These are phyloP conservation scores for Trichonephila inaurata DNA, from an alignment of 1,140 invertebrate species.

Conservation along the genomic window DNA sequence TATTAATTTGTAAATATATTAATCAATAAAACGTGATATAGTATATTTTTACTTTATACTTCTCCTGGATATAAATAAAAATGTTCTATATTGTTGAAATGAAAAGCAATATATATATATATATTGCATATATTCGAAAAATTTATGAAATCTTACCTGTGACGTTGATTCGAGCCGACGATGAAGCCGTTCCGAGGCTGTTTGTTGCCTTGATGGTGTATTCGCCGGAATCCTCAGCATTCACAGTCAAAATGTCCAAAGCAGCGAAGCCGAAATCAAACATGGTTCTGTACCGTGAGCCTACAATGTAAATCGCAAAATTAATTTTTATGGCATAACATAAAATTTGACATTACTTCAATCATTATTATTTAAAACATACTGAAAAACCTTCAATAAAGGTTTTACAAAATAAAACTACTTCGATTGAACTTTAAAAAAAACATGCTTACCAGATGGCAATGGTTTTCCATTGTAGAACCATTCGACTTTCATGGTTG, in stretches of 20 bases:
- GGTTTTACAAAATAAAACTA: too few relatives aligned
- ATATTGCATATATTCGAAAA: neutral
- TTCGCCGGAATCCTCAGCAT: slow-evolving; percentile 83
- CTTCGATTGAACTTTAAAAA: neutral
- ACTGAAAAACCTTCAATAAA: neutral
- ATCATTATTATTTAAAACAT: too few relatives aligned
- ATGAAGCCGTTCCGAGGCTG: slow-evolving; percentile 86
- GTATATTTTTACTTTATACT: neutral
- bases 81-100: too few relatives aligned
- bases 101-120: too few relatives aligned
- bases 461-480: slow-evolving; percentile 83
- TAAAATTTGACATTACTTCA: neutral
- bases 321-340: neutral
- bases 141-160: slow-evolving; percentile 85
- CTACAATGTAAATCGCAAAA: slow-evolving; percentile 77
- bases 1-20: neutral
- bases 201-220: slow-evolving; percentile 81
- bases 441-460: slow-evolving; percentile 81
- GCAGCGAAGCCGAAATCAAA: slow-evolving; percentile 98
- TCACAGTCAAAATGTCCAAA: slow-evolving; percentile 91
- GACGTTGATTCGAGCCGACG: slow-evolving; percentile 89
- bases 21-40: neutral
- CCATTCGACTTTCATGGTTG: slow-evolving; percentile 93
- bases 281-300: slow-evolving; percentile 90
- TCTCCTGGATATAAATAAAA: too few relatives aligned